A percentile compares a stretch with the other conserved stretches of the same genome.
phyloP scores from a whole-genome alignment of 2,797 vertebrate genomes.

The Diplodus sargus region DNA sequence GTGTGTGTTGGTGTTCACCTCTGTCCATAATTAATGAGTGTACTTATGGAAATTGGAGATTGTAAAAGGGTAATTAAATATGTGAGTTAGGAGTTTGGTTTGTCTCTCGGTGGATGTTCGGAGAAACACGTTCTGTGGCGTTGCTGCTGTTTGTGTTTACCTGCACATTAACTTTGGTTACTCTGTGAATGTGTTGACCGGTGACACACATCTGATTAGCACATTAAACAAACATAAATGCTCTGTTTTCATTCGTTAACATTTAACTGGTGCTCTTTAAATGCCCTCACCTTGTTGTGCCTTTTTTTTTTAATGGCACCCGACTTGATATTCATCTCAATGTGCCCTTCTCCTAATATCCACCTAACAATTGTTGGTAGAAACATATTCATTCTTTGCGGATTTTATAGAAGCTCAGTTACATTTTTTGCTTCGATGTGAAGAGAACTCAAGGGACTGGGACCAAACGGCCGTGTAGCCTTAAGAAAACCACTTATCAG shows the following conservation, averaged over 20 bases:
- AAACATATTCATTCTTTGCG: too few relatives aligned
- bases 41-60: conserved; percentile 26
- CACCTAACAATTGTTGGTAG: too few relatives aligned
- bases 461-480: too few relatives aligned
- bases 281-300: not conserved
- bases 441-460: too few relatives aligned
- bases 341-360: not conserved
- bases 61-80: conserved; percentile 26
- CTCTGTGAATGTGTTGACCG: not conserved
- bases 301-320: not conserved
- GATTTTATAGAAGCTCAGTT: not conserved
- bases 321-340: not conserved
- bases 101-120: not conserved
- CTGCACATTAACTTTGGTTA: not conserved
- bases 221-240: not conserved
- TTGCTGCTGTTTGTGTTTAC: not conserved
- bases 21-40: conserved; percentile 32
- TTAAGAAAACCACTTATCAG: too few relatives aligned
- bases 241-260: not conserved
- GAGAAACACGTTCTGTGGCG: too few relatives aligned
- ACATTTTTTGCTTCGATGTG: not conserved
- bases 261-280: too few relatives aligned
- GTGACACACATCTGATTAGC: not conserved
- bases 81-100: not conserved
- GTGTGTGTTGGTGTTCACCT: conserved; percentile 1